Evolutionary conservation across 2,888 invertebrate species (phyloP).

Genomic region (Cantharis nigra): DNA sequence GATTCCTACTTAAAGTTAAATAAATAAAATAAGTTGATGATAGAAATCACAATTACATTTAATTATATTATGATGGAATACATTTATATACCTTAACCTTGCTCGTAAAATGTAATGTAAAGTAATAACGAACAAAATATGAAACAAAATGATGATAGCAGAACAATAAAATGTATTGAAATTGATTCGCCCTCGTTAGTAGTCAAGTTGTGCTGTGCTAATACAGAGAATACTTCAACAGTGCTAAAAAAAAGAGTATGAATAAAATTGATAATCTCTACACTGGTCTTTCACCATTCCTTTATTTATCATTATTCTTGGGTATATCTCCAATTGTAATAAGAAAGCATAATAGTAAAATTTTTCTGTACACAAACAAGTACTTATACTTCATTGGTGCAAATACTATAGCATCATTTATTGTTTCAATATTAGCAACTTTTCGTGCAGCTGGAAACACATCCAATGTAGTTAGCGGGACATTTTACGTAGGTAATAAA

Average conservation of each 20-base stretch:
- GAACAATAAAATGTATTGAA: background rate
- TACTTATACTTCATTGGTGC: conserved; percentile 5
- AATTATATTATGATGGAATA: background rate
- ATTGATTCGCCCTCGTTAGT: background rate
- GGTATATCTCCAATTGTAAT: conserved; percentile 17
- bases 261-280: background rate
- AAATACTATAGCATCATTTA: background rate
- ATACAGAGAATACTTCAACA: background rate
- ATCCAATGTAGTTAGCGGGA: conserved; percentile 10
- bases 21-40: background rate
- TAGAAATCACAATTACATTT: background rate
- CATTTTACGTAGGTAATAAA: conserved; percentile 12
- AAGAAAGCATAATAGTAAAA: background rate
- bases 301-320: background rate
- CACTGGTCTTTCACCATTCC: background rate
- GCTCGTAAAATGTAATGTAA: background rate
- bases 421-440: background rate
- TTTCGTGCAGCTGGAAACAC: background rate
- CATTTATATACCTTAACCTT: background rate
- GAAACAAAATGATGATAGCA: background rate
- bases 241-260: background rate
- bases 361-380: conserved; percentile 12
- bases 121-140: background rate
- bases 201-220: background rate
- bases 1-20: background rate